Evolutionary conservation across 2,113 vertebrate species (phyloP).

Genomic region (Microtus ochrogaster): DNA sequence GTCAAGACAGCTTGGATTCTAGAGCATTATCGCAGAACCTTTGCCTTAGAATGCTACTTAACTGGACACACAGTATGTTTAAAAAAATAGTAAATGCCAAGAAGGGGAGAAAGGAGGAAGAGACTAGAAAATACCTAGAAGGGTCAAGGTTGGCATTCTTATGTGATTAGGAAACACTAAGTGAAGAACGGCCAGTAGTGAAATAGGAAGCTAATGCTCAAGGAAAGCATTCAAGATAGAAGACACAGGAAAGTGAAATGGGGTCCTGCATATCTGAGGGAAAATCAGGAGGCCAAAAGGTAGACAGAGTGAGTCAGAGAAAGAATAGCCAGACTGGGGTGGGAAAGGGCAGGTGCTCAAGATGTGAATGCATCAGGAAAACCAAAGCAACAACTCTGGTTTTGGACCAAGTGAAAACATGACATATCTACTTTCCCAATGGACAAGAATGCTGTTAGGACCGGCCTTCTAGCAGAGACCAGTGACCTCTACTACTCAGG

Average conservation of each 20-base stretch:
- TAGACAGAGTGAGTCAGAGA: background rate
- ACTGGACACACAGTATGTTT: background rate
- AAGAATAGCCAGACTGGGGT: rapidly evolving
- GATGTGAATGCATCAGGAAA: background rate
- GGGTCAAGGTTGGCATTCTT: background rate
- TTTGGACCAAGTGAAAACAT: background rate
- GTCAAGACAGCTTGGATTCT: background rate
- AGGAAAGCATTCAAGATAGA: background rate
- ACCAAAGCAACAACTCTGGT: background rate
- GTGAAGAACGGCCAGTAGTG: background rate
- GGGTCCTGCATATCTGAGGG: background rate
- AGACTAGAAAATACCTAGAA: background rate
- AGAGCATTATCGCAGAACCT: background rate
- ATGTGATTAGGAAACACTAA: too few relatives aligned
- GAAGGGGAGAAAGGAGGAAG: background rate
- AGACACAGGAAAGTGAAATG: background rate
- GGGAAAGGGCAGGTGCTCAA: background rate
- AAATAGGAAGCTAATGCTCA: background rate
- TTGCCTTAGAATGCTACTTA: background rate
- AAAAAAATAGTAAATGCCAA: background rate
- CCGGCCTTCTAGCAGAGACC: background rate
- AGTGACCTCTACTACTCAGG: background rate
- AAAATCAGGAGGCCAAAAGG: background rate
- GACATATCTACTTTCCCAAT: background rate
- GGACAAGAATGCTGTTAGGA: background rate